phyloP scores from a whole-genome alignment of 2,888 invertebrate species.

The Oscheius onirici region DNA sequence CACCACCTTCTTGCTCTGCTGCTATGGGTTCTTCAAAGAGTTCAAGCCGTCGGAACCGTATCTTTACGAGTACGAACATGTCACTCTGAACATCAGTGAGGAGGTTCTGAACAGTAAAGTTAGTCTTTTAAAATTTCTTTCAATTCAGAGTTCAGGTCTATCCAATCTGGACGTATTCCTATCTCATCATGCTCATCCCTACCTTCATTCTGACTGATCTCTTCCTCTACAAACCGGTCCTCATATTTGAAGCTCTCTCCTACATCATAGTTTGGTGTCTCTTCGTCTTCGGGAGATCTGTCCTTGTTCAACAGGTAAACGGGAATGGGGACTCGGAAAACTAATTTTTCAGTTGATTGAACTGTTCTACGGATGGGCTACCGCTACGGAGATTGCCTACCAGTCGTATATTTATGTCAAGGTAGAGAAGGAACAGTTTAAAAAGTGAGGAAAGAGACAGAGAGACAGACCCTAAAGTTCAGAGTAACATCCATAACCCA shows the following conservation, averaged over 20 bases:
- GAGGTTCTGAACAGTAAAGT: conserved; percentile 48
- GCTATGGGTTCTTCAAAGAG: conserved; percentile 66
- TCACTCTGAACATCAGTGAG: conserved; percentile 58
- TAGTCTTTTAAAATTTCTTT: no score
- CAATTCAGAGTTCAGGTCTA: conserved; percentile 49
- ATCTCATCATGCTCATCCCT: conserved; percentile 56
- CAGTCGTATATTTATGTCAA: conserved; percentile 92
- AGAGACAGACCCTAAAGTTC: no score
- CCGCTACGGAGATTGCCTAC: conserved; percentile 90
- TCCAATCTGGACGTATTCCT: conserved; percentile 64
- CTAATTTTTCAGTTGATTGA: conserved; percentile 49
- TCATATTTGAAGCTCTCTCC: conserved; percentile 57
- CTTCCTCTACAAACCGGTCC: conserved; percentile 61
- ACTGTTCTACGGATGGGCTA: conserved; percentile 79
- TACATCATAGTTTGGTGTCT: conserved; percentile 82
- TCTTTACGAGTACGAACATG: conserved; percentile 65
- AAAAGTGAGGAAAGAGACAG: conserved; percentile 76
- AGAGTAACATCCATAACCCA: conserved; percentile 60
- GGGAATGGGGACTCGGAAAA: no score
- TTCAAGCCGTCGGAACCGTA: conserved; percentile 68
- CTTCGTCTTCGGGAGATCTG: conserved; percentile 81
- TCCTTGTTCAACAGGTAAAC: conserved; percentile 78
- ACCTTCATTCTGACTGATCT: conserved; percentile 61
- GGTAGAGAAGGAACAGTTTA: conserved; percentile 81
- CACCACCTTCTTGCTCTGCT: conserved; percentile 35